Evolutionary conservation across 2,113 vertebrate genomes (phyloP), one percentile per base, ranked within the genome.

Genomic region (Arizona elegans): DNA sequence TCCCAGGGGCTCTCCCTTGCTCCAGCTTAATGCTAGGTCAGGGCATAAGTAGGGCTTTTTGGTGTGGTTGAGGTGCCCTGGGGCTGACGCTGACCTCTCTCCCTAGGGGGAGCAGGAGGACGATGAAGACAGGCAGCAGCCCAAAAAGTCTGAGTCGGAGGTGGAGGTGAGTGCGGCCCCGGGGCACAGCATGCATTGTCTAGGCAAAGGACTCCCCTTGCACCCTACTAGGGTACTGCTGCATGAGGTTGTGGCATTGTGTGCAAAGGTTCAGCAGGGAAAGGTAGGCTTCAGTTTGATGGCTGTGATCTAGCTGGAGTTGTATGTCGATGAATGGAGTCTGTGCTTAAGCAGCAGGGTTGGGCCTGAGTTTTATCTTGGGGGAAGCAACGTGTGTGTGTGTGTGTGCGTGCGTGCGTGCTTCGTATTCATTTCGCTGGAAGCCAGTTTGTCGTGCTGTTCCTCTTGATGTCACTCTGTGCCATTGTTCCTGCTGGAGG

Each of bases 141-240:
- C 98, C 92, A 98, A 98, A 97, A 99, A 98, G 97, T 97, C 97
- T 0, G 99, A 99, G 96, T 98, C 98, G 0, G 99, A 99, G 96
- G 99, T 99, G 91, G 99, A 99, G 98, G 99, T 99, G 95, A 97
- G 98, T 70, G 33, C 87, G 91, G 90, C 93, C 90, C 0, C 53
- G 90, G 87, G 92, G 70, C 62, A 54, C 59, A 33, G 93, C 90
- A 91, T 91, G 90, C 93, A 23, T 53, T 90, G 86, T 6, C 12
- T 26, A 86, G 62, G 65, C 38, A 47, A 92, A 95, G 29, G 96
- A 95, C 92, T 94, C 91, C 94, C 96, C 70, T 94, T 91, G 33
- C 94, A 94, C 90, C 94, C 91, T 91, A 81, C 94, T 65, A 13
- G 93, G 52, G 92, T 54, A 8, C 62, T 87, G 88, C 58, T 89